These are phyloP conservation scores for Caenorhabditis brenneri DNA, from an alignment of 1,140 invertebrate species.

Conservation along the genomic window DNA sequence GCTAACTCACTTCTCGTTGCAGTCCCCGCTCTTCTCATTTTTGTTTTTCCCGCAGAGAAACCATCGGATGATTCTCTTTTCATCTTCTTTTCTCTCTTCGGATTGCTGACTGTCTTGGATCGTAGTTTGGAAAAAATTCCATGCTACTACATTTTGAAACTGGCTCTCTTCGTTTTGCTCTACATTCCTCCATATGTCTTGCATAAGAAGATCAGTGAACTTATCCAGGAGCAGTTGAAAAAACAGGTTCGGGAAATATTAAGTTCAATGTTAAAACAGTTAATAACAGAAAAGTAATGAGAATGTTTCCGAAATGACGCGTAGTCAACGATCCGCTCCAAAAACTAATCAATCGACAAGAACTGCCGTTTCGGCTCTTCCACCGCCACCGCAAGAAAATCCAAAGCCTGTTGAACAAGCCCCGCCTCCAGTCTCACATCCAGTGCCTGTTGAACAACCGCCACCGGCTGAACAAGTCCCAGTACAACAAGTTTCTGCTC, in stretches of 20 bases:
- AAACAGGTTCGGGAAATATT: background rate
- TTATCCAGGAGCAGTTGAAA: background rate
- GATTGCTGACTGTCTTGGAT: conserved; percentile 1
- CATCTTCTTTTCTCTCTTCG: conserved; percentile 16
- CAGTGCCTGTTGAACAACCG: background rate
- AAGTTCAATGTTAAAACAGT: background rate
- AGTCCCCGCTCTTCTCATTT: background rate
- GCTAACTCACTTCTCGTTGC: background rate
- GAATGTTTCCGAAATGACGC: background rate
- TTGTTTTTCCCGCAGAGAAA: background rate
- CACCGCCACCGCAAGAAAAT: background rate
- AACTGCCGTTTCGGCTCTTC: conserved; percentile 3
- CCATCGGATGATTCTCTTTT: conserved; percentile 5
- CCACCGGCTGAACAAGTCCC: background rate
- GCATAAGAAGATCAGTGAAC: background rate
- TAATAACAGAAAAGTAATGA: background rate
- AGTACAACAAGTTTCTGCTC: background rate
- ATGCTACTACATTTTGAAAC: conserved; percentile 25
- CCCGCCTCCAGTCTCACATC: background rate
- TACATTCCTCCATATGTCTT: conserved; percentile 17
- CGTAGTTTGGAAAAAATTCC: conserved; percentile 12
- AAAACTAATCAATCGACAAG: background rate
- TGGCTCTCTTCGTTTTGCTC: conserved; percentile 13
- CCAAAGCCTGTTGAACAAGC: background rate
- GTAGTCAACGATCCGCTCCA: background rate